Evolutionary conservation across 2,113 vertebrate genomes (phyloP).

Genomic region (Chaetodon auriga): DNA sequence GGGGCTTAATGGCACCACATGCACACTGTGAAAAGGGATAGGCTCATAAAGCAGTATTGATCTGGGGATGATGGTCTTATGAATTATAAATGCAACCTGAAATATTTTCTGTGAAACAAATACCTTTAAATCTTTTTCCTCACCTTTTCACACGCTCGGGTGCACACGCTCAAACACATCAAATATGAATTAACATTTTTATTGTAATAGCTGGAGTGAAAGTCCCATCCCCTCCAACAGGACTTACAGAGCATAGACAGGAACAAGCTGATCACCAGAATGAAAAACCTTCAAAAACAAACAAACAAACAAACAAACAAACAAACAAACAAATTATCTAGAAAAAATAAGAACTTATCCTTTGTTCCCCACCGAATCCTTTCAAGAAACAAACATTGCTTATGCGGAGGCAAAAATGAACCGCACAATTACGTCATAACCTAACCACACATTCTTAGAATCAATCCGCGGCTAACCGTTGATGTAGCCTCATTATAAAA

Average conservation of each 20-base stretch:
- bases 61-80: slow-evolving; percentile 45
- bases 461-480: not conserved
- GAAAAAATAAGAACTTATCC: not conserved
- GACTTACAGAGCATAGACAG: not conserved
- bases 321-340: no score
- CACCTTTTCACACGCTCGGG: not conserved
- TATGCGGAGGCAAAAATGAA: not conserved
- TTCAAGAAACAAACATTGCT: not conserved
- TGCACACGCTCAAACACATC: not conserved
- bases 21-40: slow-evolving; percentile 28
- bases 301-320: no score
- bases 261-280: not conserved
- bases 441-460: not conserved
- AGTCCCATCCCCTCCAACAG: not conserved
- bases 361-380: not conserved
- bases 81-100: slow-evolving; percentile 52
- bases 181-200: not conserved
- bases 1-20: slow-evolving; percentile 26
- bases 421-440: no score
- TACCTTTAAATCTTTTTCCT: not conserved
- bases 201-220: not conserved
- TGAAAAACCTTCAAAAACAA: not conserved
- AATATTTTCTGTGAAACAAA: not conserved
- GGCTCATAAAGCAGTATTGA: slow-evolving; percentile 45
- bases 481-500: not conserved